A percentile compares a stretch with the other conserved stretches of the same genome.
Evolutionary conservation across 2,113 vertebrate species (phyloP).

Genomic region (Phocoena phocoena): DNA sequence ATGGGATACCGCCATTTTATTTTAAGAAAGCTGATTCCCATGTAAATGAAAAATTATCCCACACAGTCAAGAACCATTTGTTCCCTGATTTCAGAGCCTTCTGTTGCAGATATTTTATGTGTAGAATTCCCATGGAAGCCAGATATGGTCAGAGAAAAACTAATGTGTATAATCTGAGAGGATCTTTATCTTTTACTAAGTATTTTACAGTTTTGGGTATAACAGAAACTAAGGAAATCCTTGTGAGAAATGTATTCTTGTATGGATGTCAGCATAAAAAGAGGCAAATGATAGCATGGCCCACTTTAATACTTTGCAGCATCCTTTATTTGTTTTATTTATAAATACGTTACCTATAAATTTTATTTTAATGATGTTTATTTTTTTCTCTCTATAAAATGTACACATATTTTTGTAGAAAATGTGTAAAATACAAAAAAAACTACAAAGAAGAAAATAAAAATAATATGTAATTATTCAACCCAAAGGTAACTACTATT

Average conservation of each 20-base stretch:
- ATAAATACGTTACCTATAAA: neutral
- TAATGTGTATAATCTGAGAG: neutral
- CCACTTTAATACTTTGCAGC: neutral
- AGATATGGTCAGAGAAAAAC: conserved; percentile 39
- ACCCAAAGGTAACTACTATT: neutral
- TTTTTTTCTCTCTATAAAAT: conserved; percentile 17
- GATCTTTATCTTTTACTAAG: neutral
- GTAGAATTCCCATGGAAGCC: conserved; percentile 36
- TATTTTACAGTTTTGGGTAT: neutral
- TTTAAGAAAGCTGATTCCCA: neutral
- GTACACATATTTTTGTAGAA: neutral
- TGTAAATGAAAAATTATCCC: conserved; percentile 37
- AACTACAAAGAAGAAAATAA: neutral
- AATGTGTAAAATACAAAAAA: neutral
- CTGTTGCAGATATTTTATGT: conserved; percentile 48
- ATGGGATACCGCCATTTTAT: neutral
- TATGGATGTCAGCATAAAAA: neutral
- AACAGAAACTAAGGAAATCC: neutral
- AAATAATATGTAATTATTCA: neutral
- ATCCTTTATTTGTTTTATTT: neutral
- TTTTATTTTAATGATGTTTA: neutral
- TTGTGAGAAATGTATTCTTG: neutral
- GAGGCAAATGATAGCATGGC: neutral
- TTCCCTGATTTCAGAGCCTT: conserved; percentile 48
- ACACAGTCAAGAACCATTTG: conserved; percentile 48